Evolutionary conservation across 2,797 vertebrate genomes (phyloP).

Genomic region (Argya squamiceps): DNA sequence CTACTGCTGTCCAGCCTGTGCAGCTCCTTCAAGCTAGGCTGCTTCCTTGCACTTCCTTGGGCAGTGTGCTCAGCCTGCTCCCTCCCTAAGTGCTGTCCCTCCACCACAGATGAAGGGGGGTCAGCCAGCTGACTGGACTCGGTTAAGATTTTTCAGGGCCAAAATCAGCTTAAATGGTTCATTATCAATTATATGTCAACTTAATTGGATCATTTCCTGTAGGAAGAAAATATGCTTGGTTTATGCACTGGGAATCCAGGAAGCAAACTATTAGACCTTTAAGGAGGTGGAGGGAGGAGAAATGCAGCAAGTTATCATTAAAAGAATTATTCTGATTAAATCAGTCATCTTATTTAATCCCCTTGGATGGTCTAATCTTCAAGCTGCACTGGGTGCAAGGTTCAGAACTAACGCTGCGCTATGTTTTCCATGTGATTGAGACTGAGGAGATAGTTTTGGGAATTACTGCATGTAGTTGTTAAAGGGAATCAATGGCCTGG

Average conservation of each 20-base stretch:
- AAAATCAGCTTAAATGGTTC: slow-evolving; percentile 61
- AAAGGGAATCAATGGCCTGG: slow-evolving; percentile 71
- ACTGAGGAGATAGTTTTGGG: slow-evolving; percentile 38
- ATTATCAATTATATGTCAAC: slow-evolving; percentile 61
- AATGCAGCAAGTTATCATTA: slow-evolving; percentile 54
- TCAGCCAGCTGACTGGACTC: background rate
- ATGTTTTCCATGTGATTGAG: slow-evolving; percentile 45
- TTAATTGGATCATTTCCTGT: slow-evolving; percentile 70
- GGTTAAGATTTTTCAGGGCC: slow-evolving; percentile 19
- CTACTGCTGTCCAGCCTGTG: background rate
- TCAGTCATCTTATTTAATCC: slow-evolving; percentile 54
- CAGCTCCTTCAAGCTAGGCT: background rate
- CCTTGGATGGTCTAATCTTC: slow-evolving; percentile 6
- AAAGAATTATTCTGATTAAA: slow-evolving; percentile 64
- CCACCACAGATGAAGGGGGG: background rate
- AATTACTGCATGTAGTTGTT: slow-evolving; percentile 51
- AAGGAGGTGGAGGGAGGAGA: background rate
- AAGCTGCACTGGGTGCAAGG: background rate
- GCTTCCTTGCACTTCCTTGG: background rate
- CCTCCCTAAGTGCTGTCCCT: background rate
- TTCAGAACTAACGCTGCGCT: background rate
- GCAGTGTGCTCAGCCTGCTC: background rate
- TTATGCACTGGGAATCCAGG: slow-evolving; percentile 55
- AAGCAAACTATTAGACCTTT: slow-evolving; percentile 56
- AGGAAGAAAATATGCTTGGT: slow-evolving; percentile 56